Evolutionary conservation across 1,140 invertebrate species (phyloP).

Genomic region (Camponotus pennsylvanicus): DNA sequence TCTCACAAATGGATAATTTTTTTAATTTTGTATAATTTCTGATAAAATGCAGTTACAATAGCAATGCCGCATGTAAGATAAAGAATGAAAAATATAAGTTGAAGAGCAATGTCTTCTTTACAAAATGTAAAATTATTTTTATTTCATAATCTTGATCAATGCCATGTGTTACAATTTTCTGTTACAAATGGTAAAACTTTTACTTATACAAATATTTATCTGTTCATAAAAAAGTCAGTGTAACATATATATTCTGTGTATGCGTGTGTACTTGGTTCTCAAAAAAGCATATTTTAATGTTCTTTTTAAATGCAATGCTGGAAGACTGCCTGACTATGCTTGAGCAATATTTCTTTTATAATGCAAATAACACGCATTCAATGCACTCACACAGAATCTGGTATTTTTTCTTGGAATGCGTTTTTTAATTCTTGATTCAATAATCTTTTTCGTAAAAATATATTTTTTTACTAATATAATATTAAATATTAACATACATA

Average conservation of each 20-base stretch:
- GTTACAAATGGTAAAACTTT: slow-evolving; percentile 59
- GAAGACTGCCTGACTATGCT: slow-evolving; percentile 32
- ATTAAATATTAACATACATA: slow-evolving; percentile 28
- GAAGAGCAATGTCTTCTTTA: slow-evolving; percentile 55
- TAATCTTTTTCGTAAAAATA: not conserved
- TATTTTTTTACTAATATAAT: not conserved
- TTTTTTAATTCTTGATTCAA: not conserved
- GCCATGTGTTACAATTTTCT: slow-evolving; percentile 30
- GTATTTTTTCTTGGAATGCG: not conserved
- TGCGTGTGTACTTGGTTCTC: not conserved
- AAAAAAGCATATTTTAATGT: slow-evolving; percentile 3
- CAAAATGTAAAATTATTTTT: slow-evolving; percentile 63
- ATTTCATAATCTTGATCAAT: slow-evolving; percentile 52
- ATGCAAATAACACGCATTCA: not conserved
- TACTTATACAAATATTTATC: slow-evolving; percentile 40
- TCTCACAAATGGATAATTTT: not conserved
- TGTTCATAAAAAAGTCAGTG: slow-evolving; percentile 34
- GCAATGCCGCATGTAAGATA: not conserved
- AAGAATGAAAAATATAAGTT: slow-evolving; percentile 14
- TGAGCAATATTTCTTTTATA: slow-evolving; percentile 34
- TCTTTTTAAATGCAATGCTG: slow-evolving; percentile 59
- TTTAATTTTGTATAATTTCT: not conserved
- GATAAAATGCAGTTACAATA: not conserved
- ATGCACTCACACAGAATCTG: not conserved
- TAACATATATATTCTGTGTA: not conserved